Evolutionary conservation across 1,140 invertebrate genomes (phyloP), one percentile per base, ranked within the genome.

Genomic region (Bombus breviceps): DNA sequence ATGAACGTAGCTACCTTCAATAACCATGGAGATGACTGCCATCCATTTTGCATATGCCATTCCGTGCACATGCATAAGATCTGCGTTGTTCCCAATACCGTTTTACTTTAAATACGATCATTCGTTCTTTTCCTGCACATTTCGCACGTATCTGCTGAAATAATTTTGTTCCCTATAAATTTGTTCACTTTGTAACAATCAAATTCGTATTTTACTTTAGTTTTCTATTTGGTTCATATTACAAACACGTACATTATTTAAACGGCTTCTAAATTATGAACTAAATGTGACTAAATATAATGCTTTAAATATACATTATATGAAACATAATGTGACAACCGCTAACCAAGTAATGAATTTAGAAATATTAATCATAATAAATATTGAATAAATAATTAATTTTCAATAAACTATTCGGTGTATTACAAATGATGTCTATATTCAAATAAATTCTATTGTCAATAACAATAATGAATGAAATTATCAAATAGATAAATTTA

Each of bases 31-130:
- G 57, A 85, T 79, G 87, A 71, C 81, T 64, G 79, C 41, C 86
- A 88, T 89, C 72, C 86, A 68, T 66, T 89, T 88, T 89, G 73
- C 76, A 86, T 89, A 88, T 37, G 62, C 83, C 79, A 88, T 80
- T 59, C 68, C 73, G 34, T 73, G 83, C 81, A 77, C 86, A 80
- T 86, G 84, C 86, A 86, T 86, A 83, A 89, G 86, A 89, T 89
- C 86, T 83, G 88, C 83, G 41, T 62, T 71, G 57, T 72, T 34
- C 37, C 75, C 76, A 77, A 88, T 88, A 86, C 75, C 83, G 53
- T 82, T 85, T 82, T 41, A 73, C 66, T 81, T 86, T 81, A 81
- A 57, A 78, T 75, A 39, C 74, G 79, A 77, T 59, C 66, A 81
- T 73, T 81, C 71, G 73, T 72, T 71, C 25, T 34, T 77, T 86